phyloP scores from a whole-genome alignment of 2,888 invertebrate species.

The Agrochola macilenta region DNA sequence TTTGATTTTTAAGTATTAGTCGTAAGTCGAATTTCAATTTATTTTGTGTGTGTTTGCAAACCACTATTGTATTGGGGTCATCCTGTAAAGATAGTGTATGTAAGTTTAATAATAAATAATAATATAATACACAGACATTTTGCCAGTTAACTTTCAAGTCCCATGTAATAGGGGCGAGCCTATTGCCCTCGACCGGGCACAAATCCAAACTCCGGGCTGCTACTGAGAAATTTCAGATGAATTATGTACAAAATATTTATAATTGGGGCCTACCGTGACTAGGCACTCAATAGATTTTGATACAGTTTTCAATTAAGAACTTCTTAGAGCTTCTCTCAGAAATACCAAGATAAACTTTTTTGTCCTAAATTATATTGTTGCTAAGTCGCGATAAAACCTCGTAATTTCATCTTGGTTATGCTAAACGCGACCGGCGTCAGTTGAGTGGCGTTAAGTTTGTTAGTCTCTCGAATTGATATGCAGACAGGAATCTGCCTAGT shows the following conservation, averaged over 20 bases:
- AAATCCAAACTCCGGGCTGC: not conserved
- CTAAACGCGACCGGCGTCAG: not conserved
- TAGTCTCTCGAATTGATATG: constrained; percentile 21
- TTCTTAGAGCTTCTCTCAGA: not conserved
- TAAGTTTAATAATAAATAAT: too few relatives aligned
- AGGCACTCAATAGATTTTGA: not conserved
- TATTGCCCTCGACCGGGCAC: too few relatives aligned
- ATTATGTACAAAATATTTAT: not conserved
- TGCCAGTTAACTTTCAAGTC: too few relatives aligned
- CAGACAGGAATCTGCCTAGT: constrained; percentile 7
- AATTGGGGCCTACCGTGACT: not conserved
- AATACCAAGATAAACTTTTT: not conserved
- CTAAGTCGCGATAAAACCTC: not conserved
- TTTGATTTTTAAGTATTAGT: too few relatives aligned
- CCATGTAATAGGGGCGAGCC: too few relatives aligned
- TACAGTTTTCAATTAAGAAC: not conserved
- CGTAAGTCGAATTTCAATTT: too few relatives aligned
- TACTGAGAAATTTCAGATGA: not conserved
- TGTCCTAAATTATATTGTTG: too few relatives aligned
- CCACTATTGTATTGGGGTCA: too few relatives aligned
- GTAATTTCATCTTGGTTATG: constrained; percentile 15
- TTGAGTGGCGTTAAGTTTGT: constrained; percentile 3
- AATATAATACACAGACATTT: too few relatives aligned
- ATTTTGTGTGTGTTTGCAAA: too few relatives aligned
- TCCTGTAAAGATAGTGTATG: too few relatives aligned